Percentiles rank a stretch among this genome's conserved stretches.
phyloP scores from a whole-genome alignment of 1,140 invertebrate genomes.

The Nephila pilipes region DNA sequence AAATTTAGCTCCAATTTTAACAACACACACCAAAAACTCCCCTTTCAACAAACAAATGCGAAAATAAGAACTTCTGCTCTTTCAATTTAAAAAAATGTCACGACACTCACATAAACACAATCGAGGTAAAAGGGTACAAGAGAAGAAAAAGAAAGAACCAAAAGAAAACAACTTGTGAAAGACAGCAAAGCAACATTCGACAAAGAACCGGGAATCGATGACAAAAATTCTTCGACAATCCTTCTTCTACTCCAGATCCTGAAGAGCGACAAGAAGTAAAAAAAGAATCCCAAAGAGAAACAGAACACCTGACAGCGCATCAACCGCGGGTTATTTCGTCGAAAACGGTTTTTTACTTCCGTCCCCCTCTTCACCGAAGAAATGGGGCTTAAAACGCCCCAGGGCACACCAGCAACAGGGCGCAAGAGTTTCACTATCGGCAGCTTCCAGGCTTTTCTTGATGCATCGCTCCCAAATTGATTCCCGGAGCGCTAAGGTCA shows the following conservation, averaged over 20 bases:
- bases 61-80: too few relatives aligned
- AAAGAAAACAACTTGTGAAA: background rate
- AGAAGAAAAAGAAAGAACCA: background rate
- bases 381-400: slow-evolving; percentile 37
- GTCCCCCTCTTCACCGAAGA: background rate
- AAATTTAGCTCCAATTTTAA: too few relatives aligned
- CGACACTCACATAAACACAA: background rate
- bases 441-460: background rate
- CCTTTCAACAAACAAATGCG: too few relatives aligned
- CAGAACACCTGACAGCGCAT: slow-evolving; percentile 5
- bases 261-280: background rate
- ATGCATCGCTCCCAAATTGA: slow-evolving; percentile 25
- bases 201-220: background rate
- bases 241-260: background rate
- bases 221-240: background rate
- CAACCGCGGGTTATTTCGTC: slow-evolving; percentile 30
- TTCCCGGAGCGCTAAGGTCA: slow-evolving; percentile 17
- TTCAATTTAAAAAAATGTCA: too few relatives aligned
- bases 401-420: background rate
- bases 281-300: background rate
- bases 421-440: slow-evolving; percentile 14
- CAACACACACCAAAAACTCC: too few relatives aligned
- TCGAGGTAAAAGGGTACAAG: background rate
- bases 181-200: background rate
- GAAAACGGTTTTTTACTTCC: slow-evolving; percentile 6